phyloP scores from a whole-genome alignment of 2,113 vertebrate genomes.

The Dicerorhinus sumatrensis region DNA sequence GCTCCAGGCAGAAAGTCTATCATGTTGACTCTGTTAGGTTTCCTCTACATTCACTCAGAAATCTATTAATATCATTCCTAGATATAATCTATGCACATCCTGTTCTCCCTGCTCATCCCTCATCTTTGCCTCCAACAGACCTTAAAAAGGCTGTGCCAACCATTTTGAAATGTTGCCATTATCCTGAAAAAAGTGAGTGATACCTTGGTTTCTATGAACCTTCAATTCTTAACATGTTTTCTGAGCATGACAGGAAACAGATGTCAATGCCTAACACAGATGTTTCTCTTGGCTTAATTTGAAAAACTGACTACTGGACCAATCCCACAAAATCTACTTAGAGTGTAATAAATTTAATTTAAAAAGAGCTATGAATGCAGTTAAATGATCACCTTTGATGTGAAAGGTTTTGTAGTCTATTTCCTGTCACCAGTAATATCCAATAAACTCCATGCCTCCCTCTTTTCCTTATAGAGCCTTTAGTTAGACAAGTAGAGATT shows the following conservation, averaged over 20 bases:
- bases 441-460: not conserved
- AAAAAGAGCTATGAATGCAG: slow-evolving; percentile 7
- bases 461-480: not conserved
- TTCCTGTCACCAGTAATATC: not conserved
- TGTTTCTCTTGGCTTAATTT: slow-evolving; percentile 38
- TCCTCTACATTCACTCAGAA: not conserved
- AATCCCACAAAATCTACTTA: slow-evolving; percentile 11
- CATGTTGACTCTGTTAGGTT: not conserved
- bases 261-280: not conserved
- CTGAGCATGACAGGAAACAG: slow-evolving; percentile 28
- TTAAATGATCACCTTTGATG: slow-evolving; percentile 51
- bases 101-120: not conserved
- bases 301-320: not conserved
- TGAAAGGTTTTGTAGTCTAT: slow-evolving; percentile 22
- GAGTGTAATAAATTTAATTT: slow-evolving; percentile 56
- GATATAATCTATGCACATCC: not conserved
- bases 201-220: not conserved
- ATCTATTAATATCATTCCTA: not conserved
- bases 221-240: not conserved
- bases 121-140: not conserved
- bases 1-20: not conserved
- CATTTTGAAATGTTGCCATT: not conserved
- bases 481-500: not conserved
- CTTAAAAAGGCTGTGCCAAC: not conserved
- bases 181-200: not conserved